Conservation (phyloP, 2,888 invertebrate species). For the Drosophila robusta region DNA sequence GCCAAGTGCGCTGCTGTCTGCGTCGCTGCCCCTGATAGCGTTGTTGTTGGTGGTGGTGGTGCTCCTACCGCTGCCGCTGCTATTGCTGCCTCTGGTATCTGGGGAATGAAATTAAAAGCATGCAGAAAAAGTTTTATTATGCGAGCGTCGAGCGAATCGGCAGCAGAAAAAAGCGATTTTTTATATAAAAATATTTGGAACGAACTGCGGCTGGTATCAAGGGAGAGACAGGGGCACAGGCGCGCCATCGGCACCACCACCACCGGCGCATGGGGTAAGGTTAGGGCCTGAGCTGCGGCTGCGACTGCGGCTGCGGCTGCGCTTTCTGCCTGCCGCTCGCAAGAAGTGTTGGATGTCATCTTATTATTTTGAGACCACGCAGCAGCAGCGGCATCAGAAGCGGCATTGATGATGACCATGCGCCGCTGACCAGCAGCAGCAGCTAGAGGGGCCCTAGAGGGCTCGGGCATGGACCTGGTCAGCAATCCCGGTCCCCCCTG, state of each 20-base stretch:
- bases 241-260: slow-evolving; percentile 40
- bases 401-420: slow-evolving; percentile 73
- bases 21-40: slow-evolving; percentile 23
- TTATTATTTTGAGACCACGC: slow-evolving; percentile 83
- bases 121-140: slow-evolving; percentile 76
- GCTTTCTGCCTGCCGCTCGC: slow-evolving; percentile 53
- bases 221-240: slow-evolving; percentile 8
- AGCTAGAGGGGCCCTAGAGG: slow-evolving; percentile 31
- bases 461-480: slow-evolving; percentile 22
- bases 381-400: slow-evolving; percentile 34
- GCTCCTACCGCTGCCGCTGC: slow-evolving; percentile 1
- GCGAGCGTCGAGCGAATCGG: slow-evolving; percentile 33
- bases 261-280: slow-evolving; percentile 57
- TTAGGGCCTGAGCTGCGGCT: slow-evolving; percentile 45
- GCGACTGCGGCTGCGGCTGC: slow-evolving; percentile 42
- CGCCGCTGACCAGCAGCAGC: slow-evolving; percentile 64
- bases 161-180: slow-evolving; percentile 61
- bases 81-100: slow-evolving; percentile 47
- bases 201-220: slow-evolving; percentile 47
- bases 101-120: slow-evolving; percentile 76
- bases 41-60: slow-evolving; percentile 5
- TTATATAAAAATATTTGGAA: slow-evolving; percentile 75
- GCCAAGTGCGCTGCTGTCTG: slow-evolving; percentile 74
- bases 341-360: slow-evolving; percentile 86
- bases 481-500: slow-evolving; percentile 24